phyloP scores from a whole-genome alignment of 2,888 invertebrate genomes.

The Drosophila sordidapex region DNA sequence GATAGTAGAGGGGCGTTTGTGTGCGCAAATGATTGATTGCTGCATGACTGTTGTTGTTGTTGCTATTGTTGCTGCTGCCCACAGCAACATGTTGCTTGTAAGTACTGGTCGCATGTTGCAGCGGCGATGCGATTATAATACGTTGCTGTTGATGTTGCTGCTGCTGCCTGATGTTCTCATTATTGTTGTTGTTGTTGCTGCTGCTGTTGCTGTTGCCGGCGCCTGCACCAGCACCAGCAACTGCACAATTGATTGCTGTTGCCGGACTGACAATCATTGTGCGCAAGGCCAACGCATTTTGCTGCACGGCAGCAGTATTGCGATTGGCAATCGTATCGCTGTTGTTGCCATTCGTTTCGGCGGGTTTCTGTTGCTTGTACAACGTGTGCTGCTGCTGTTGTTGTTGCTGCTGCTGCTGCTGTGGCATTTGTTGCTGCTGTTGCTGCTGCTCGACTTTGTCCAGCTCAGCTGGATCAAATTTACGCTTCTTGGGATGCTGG shows the following conservation, averaged over 20 bases:
- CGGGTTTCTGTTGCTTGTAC: conserved; percentile 71
- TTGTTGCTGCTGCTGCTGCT: conserved; percentile 40
- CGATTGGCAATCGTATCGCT: conserved; percentile 71
- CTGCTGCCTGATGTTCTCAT: conserved; percentile 60
- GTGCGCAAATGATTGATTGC: conserved; percentile 67
- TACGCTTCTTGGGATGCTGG: conserved; percentile 96
- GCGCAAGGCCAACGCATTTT: conserved; percentile 62
- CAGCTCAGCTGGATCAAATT: conserved; percentile 85
- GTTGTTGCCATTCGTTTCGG: conserved; percentile 68
- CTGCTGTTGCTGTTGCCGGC: conserved; percentile 67
- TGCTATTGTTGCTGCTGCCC: conserved; percentile 21
- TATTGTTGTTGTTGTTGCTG: conserved; percentile 64
- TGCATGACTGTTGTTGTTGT: conserved; percentile 49
- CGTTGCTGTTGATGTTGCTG: conserved; percentile 50
- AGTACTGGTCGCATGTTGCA: conserved; percentile 71
- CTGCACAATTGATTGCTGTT: conserved; percentile 55
- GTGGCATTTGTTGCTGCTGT: conserved; percentile 50
- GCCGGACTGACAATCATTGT: conserved; percentile 65
- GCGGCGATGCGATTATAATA: conserved; percentile 70
- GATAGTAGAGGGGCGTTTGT: conserved; percentile 69
- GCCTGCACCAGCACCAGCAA: conserved; percentile 73
- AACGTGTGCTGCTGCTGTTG: conserved; percentile 49
- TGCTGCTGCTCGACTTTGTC: conserved; percentile 80
- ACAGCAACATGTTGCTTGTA: conserved; percentile 77
- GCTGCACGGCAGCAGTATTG: conserved; percentile 70